phyloP scores from a whole-genome alignment of 2,113 vertebrate genomes.

The Phyllostomus discolor region DNA sequence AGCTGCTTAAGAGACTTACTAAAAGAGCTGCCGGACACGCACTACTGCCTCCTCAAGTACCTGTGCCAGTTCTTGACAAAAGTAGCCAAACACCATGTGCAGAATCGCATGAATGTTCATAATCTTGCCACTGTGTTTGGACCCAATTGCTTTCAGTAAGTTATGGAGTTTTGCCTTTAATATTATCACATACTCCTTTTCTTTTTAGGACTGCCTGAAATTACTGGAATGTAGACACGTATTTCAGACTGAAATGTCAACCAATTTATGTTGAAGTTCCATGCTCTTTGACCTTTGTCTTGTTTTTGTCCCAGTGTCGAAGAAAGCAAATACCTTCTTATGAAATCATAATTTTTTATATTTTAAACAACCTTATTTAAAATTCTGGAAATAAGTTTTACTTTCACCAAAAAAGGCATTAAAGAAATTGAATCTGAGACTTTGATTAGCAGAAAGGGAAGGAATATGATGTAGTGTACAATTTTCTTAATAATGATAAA shows the following conservation, averaged over 20 bases:
- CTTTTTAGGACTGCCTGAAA: neutral
- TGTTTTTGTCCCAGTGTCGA: neutral
- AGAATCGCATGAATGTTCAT: slow-evolving; percentile 90
- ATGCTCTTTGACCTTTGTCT: neutral
- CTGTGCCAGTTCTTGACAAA: slow-evolving; percentile 90
- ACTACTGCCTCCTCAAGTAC: slow-evolving; percentile 89
- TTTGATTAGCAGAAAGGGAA: neutral
- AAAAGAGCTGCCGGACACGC: slow-evolving; percentile 85
- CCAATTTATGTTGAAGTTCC: neutral
- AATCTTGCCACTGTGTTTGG: slow-evolving; percentile 94
- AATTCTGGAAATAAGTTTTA: neutral
- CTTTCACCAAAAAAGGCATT: neutral
- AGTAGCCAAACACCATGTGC: slow-evolving; percentile 85
- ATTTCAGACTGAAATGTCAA: neutral
- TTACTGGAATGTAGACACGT: neutral
- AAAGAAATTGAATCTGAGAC: neutral
- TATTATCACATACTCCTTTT: neutral
- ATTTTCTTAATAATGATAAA: neutral
- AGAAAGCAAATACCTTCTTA: neutral
- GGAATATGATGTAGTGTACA: neutral
- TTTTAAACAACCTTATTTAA: neutral
- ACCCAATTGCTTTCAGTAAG: slow-evolving; percentile 95
- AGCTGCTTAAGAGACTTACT: slow-evolving; percentile 83
- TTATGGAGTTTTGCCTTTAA: slow-evolving; percentile 55
- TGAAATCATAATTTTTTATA: neutral